Evolutionary conservation across 2,888 invertebrate species (phyloP).

Genomic region (Uropetala carovei): DNA sequence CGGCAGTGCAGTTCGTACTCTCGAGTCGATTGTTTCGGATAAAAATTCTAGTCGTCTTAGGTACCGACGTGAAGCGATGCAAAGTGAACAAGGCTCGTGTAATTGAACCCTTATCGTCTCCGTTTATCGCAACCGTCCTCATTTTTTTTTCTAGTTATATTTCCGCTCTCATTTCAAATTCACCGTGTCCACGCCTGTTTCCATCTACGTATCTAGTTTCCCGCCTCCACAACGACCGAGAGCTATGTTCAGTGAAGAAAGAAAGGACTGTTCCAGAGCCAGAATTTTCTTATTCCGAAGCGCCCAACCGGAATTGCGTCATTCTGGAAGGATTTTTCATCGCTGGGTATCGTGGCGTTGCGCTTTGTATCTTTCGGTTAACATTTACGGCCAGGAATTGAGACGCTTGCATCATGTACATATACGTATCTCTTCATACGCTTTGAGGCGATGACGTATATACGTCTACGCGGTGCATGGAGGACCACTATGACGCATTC

Average conservation of each 20-base stretch:
- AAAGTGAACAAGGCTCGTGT: conserved; percentile 10
- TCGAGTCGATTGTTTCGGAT: neutral
- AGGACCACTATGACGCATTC: no score
- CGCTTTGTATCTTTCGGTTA: neutral
- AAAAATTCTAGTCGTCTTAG: neutral
- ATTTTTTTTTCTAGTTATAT: neutral
- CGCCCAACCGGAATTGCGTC: neutral
- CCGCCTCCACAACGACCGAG: neutral
- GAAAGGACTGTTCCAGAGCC: neutral
- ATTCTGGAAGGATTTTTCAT: neutral
- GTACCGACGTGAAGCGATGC: neutral
- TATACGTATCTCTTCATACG: no score
- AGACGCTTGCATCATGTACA: no score
- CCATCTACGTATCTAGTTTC: neutral
- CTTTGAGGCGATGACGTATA: no score
- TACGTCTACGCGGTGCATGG: no score
- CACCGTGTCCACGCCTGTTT: neutral
- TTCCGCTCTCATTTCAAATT: neutral
- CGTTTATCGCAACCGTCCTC: neutral
- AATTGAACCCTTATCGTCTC: neutral
- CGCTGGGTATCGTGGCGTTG: neutral
- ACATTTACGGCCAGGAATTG: no score
- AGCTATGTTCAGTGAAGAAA: neutral
- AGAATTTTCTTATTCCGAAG: neutral
- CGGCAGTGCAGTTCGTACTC: neutral